Conservation (phyloP, 53 echinoderm and acorn worm species). For the Actinopyga echinites region DNA sequence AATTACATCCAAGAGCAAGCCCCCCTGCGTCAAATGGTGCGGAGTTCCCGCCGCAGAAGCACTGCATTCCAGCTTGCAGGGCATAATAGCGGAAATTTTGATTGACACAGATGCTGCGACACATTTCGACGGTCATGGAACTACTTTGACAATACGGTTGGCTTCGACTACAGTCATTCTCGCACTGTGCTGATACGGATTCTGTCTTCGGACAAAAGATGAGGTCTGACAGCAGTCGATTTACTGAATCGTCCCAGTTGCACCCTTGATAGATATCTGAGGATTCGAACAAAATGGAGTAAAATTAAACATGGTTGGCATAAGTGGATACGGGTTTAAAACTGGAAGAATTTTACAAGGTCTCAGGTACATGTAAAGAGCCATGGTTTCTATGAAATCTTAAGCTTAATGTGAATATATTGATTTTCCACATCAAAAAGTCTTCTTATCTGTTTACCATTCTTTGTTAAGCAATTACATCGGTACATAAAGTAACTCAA, state of each 20-base stretch:
- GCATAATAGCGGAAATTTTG: conserved; percentile 65
- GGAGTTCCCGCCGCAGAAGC: conserved; percentile 69
- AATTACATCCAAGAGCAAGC: conserved; percentile 19
- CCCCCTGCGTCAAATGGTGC: conserved; percentile 41
- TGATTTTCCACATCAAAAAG: no score
- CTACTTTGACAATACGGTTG: conserved; percentile 61
- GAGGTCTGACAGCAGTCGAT: conserved; percentile 57
- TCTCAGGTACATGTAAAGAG: no score
- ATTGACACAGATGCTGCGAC: conserved; percentile 47
- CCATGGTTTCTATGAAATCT: no score
- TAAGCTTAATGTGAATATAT: no score
- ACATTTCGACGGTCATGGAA: conserved; percentile 60
- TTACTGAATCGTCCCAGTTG: conserved; percentile 49
- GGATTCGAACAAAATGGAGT: not conserved
- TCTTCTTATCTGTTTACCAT: no score
- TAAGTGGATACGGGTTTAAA: no score
- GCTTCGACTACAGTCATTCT: not conserved
- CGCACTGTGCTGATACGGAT: not conserved
- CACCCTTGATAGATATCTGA: conserved; percentile 62
- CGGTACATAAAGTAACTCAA: no score
- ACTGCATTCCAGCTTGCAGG: conserved; percentile 61
- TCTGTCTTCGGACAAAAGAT: conserved; percentile 45
- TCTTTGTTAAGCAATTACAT: no score
- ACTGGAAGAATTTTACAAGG: no score
- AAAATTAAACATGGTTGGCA: no score